Conservation (phyloP, 2,797 vertebrate genomes). For the Galaxias olidus region DNA sequence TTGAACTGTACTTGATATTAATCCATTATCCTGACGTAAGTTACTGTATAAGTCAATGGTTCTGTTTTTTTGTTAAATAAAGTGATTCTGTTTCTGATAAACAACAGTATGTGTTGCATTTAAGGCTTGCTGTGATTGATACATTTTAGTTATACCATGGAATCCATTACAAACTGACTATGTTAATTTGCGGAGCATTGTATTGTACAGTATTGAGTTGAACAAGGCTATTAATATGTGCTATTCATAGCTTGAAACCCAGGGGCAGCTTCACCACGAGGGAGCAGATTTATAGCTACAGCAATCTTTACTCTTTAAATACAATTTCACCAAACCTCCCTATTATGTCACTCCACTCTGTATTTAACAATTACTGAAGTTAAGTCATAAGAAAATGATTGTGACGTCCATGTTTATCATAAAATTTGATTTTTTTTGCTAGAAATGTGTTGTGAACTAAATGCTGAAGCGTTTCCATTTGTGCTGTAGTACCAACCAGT, state of each 20-base stretch:
- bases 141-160: no score
- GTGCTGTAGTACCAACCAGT: no score
- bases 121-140: no score
- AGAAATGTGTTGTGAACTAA: constrained; percentile 30
- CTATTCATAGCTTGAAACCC: constrained; percentile 15
- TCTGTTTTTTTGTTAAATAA: no score
- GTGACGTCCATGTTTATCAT: constrained; percentile 28
- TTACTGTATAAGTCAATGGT: no score
- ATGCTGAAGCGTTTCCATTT: constrained; percentile 41
- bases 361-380: constrained; percentile 8
- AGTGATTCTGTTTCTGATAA: no score
- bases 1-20: no score
- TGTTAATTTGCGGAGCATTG: no score
- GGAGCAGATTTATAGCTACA: constrained; percentile 33
- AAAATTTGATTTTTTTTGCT: constrained; percentile 61
- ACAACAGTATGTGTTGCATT: no score
- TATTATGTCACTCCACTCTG: constrained; percentile 21
- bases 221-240: constrained; percentile 26
- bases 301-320: constrained; percentile 45
- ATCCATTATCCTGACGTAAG: no score
- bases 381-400: constrained; percentile 20
- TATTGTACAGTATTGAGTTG: no score
- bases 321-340: constrained; percentile 25
- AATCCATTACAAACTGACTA: no score
- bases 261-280: constrained; percentile 13